Conservation (phyloP, 2,797 vertebrate species). For the Aphelocoma californica region DNA sequence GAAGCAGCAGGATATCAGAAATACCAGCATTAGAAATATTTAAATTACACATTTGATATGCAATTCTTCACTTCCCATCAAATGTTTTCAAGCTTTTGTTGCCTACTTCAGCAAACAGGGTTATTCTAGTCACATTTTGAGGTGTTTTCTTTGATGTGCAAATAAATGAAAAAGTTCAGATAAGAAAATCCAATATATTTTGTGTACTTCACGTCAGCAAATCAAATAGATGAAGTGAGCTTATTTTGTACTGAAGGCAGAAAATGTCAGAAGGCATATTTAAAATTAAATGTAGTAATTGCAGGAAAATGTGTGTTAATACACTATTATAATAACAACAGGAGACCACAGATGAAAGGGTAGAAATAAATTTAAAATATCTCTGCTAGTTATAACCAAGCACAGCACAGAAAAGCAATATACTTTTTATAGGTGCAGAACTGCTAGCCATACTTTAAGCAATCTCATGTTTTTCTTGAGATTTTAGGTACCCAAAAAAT, state of each 20-base stretch:
- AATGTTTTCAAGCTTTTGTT: constrained; percentile 57
- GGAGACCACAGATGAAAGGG: constrained; percentile 16
- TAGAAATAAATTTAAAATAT: constrained; percentile 14
- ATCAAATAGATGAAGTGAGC: constrained; percentile 31
- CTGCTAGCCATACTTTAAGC: background rate
- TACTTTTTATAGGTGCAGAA: background rate
- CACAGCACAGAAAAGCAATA: background rate
- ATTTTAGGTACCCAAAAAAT: background rate
- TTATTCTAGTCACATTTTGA: constrained; percentile 52
- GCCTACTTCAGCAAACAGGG: constrained; percentile 29
- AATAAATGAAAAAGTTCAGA: constrained; percentile 60
- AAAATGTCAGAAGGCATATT: constrained; percentile 56
- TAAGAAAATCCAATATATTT: constrained; percentile 53
- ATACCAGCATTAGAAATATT: constrained; percentile 56
- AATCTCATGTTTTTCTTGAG: background rate
- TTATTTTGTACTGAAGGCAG: constrained; percentile 1
- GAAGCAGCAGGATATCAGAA: constrained; percentile 47
- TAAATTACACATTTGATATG: constrained; percentile 61
- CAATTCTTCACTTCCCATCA: constrained; percentile 40
- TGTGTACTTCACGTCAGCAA: background rate
- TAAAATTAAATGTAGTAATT: constrained; percentile 59
- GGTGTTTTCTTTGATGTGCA: constrained; percentile 65
- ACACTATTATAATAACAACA: background rate
- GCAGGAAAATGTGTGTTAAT: constrained; percentile 56
- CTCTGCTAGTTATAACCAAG: background rate